Evolutionary conservation across 2,888 invertebrate species (phyloP).

Genomic region (Caenorhabditis sinica): DNA sequence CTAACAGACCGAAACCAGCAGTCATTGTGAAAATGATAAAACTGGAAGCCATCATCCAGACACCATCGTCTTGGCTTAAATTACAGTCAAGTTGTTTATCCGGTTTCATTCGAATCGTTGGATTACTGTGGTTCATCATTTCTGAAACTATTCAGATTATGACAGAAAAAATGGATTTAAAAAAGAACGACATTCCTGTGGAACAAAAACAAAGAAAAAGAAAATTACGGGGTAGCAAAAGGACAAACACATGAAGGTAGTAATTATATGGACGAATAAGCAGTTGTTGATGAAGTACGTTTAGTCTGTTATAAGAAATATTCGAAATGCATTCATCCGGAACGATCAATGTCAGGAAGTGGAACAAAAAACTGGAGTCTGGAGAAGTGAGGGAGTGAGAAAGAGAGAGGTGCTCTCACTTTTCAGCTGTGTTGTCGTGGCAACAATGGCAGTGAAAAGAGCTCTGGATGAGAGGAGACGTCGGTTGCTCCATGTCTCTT

Average conservation of each 20-base stretch:
- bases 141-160: not conserved
- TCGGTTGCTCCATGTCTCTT: conserved; percentile 22
- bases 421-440: conserved; percentile 62
- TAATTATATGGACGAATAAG: conserved; percentile 18
- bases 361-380: not conserved
- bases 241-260: conserved; percentile 4
- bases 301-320: not conserved
- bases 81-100: conserved; percentile 55
- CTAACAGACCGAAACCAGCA: conserved; percentile 69
- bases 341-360: conserved; percentile 52
- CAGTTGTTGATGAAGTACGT: not conserved
- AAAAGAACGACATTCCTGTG: not conserved
- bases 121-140: conserved; percentile 37
- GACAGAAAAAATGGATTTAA: not conserved
- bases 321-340: conserved; percentile 22
- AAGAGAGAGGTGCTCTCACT: conserved; percentile 30
- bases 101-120: conserved; percentile 56
- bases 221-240: conserved; percentile 12
- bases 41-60: conserved; percentile 78
- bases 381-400: not conserved
- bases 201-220: conserved; percentile 6
- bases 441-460: conserved; percentile 45
- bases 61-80: conserved; percentile 77
- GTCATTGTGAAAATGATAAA: conserved; percentile 82
- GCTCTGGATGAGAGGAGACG: conserved; percentile 29